These are phyloP conservation scores for Nephrotoma guestfalica DNA, from an alignment of 2,888 invertebrate species.

Conservation along the genomic window DNA sequence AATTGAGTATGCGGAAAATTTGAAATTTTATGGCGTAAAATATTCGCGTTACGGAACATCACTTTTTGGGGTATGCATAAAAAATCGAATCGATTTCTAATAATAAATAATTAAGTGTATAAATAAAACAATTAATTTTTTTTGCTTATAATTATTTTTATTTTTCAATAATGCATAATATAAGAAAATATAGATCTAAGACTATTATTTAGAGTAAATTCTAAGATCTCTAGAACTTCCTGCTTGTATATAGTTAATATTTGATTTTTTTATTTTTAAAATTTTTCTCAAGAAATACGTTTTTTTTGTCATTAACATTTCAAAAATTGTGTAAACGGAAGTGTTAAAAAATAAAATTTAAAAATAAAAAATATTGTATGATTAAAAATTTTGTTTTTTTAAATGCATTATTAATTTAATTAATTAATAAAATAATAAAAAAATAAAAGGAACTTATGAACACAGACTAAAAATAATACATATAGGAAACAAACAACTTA, in stretches of 20 bases:
- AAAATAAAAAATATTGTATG: slow-evolving; percentile 6
- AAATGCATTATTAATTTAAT: slow-evolving; percentile 2
- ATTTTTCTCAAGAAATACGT: slow-evolving; percentile 6
- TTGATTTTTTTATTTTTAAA: background rate
- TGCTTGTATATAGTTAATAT: slow-evolving; percentile 2
- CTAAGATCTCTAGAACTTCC: slow-evolving; percentile 9
- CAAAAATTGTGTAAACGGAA: background rate
- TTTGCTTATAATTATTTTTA: slow-evolving; percentile 9
- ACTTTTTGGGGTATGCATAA: background rate
- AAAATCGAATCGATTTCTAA: background rate
- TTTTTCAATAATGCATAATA: slow-evolving; percentile 10
- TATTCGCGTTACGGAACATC: background rate
- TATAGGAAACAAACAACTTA: background rate
- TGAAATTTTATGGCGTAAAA: background rate
- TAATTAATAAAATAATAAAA: slow-evolving; percentile 1
- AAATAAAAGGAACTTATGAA: slow-evolving; percentile 3
- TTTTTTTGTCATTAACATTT: background rate
- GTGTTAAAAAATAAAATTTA: background rate
- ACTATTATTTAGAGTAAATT: slow-evolving; percentile 9
- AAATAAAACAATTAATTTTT: slow-evolving; percentile 6
- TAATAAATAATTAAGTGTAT: background rate
- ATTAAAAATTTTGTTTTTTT: slow-evolving; percentile 4
- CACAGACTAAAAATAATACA: background rate
- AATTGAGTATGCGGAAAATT: background rate
- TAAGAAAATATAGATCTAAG: slow-evolving; percentile 11